Percentiles rank a stretch among this genome's conserved stretches.
These are phyloP conservation scores for Lacerta bilineata DNA, from an alignment of 2,797 vertebrate species.

Conservation along the genomic window DNA sequence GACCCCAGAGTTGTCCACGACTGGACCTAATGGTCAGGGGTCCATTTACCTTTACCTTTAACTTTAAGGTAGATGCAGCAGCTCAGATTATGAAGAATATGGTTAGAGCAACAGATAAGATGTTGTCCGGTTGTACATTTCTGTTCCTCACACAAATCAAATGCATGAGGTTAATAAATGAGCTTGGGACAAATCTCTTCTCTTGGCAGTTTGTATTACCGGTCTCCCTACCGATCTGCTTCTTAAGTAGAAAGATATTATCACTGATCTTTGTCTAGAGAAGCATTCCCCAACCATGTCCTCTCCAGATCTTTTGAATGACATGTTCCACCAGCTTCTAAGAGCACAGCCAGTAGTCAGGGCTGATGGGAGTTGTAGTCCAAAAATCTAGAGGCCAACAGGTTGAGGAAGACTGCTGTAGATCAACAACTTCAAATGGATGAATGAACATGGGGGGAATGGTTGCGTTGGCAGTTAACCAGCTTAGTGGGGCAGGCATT, in stretches of 20 bases:
- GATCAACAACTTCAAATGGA: slow-evolving; percentile 7
- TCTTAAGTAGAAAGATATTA: slow-evolving; percentile 12
- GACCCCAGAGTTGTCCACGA: no score
- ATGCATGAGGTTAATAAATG: slow-evolving; percentile 12
- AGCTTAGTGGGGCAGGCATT: neutral
- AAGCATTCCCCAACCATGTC: neutral
- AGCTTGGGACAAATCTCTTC: slow-evolving; percentile 3
- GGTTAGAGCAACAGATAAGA: slow-evolving; percentile 15
- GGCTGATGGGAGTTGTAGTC: neutral
- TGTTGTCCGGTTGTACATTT: slow-evolving; percentile 7
- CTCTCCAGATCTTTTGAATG: neutral
- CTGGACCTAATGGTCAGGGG: no score
- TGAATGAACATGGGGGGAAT: slow-evolving; percentile 7
- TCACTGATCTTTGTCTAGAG: slow-evolving; percentile 4
- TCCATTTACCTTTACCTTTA: no score
- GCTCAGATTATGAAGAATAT: slow-evolving; percentile 30
- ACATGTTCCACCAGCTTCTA: neutral
- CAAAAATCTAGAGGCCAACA: neutral
- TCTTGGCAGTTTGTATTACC: neutral
- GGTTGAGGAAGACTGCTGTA: neutral
- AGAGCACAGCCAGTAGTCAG: neutral
- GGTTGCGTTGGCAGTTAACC: neutral
- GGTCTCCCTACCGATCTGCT: neutral
- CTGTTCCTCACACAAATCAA: slow-evolving; percentile 16
- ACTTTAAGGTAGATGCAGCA: neutral